A percentile compares a stretch with the other conserved stretches of the same genome.
Conservation (phyloP, 1,140 invertebrate genomes). For the Notospermus geniculatus region DNA sequence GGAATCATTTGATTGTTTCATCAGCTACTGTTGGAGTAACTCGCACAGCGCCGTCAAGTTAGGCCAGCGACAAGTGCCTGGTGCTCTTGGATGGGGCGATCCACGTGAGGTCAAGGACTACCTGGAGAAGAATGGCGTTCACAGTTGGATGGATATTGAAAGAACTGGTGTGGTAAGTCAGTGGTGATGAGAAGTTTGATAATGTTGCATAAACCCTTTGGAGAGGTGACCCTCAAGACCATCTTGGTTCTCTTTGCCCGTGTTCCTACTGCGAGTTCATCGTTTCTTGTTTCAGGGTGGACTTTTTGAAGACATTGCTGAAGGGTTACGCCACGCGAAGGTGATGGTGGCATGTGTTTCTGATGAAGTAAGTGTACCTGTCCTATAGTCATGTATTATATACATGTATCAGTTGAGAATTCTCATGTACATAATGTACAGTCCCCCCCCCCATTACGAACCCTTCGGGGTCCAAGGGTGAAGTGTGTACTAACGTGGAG, state of each 20-base stretch:
- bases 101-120: slow-evolving; percentile 42
- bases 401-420: no score
- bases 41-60: slow-evolving; percentile 40
- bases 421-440: no score
- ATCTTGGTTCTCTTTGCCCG: no score
- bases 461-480: no score
- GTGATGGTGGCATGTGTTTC: slow-evolving; percentile 53
- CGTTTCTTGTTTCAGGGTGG: slow-evolving; percentile 37
- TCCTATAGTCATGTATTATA: no score
- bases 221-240: no score
- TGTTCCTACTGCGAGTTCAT: not conserved
- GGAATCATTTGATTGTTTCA: slow-evolving; percentile 37
- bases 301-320: slow-evolving; percentile 49
- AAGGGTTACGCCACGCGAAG: slow-evolving; percentile 45
- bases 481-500: no score
- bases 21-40: slow-evolving; percentile 52
- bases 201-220: no score
- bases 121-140: slow-evolving; percentile 39
- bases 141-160: slow-evolving; percentile 49
- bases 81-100: slow-evolving; percentile 44
- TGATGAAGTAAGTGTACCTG: slow-evolving; percentile 42
- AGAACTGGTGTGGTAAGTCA: slow-evolving; percentile 32
- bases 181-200: no score
- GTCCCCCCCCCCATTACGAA: no score
- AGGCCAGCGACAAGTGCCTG: slow-evolving; percentile 29